Base-by-base conservation (phyloP, 2,113 vertebrate genomes). In the Callionymus lyra region DNA sequence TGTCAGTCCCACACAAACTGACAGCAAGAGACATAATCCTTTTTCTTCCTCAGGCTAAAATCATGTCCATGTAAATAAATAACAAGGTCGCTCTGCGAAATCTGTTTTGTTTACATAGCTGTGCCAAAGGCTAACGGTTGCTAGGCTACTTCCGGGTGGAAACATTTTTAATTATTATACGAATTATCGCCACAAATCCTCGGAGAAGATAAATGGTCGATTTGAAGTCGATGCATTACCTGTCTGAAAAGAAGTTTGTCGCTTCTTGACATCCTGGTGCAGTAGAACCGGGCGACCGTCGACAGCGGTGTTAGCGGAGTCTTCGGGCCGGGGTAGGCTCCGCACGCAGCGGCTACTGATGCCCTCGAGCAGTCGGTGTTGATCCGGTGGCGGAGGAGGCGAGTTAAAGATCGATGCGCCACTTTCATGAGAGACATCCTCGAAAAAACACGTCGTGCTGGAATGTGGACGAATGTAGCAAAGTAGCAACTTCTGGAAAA, bases 241-340 rank as follows among this genome's bases (percentile, higher is more conserved):
- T 87, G 85, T 74, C 82, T 72, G 59, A 87, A 84, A 40, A 87
- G 13, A 1, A 74, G 51, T 16, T 68, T 71, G 9, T 47, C 14
- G 8, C 31, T 50, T n/a, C 13, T 12, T 12, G 59, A 58, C 71
- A 70, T 76, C 35, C 59, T 41, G 49, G 57, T 46, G 49, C 72
- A 74, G 52, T 69, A 68, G 1, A 12, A 6, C 18, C 63, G 67
- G 12, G 1, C 10, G 5, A 33, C 33, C 17, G 2, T 34, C 16
- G 2, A 12, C 0, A 46, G 54, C 60, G 59, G 46, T 2, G 18
- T 15, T 1, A 2, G 1, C 10, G 0, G 12, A 2, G 21, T 0
- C 10, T 10, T n/a, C 0, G 15, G 2, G 9, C 33, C 27, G 5
- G 50, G 40, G 6, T 1, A 27, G 19, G 36, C 1, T 33, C 31